Percentiles rank a stretch among this genome's conserved stretches.
Evolutionary conservation across 35 echinoderm and acorn worm genomes (phyloP).

Genomic region (Eucidaris tribuloides): DNA sequence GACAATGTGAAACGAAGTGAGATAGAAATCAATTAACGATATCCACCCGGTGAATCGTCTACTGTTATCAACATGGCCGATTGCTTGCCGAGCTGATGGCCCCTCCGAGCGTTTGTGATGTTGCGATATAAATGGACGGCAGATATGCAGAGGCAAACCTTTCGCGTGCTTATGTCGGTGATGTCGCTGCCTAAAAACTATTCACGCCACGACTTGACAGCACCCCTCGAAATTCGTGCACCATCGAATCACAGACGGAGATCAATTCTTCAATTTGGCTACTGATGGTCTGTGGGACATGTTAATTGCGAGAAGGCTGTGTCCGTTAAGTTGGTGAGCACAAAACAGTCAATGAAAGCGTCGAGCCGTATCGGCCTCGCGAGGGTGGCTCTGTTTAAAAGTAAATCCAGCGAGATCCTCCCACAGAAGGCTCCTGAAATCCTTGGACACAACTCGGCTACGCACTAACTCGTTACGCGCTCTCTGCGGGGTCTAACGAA

Average conservation of each 20-base stretch:
- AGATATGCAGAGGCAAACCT: constrained; percentile 49
- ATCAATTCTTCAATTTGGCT: constrained; percentile 85
- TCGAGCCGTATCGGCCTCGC: constrained; percentile 37
- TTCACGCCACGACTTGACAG: constrained; percentile 84
- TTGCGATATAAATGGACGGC: constrained; percentile 84
- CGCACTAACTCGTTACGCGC: constrained; percentile 89
- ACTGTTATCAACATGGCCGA: constrained; percentile 92
- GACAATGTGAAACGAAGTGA: constrained; percentile 72
- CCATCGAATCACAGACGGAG: constrained; percentile 37
- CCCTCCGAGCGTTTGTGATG: constrained; percentile 90
- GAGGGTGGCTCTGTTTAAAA: constrained; percentile 14
- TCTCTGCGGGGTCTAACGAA: constrained; percentile 59
- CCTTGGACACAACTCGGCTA: constrained; percentile 84
- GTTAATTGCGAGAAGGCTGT: constrained; percentile 76
- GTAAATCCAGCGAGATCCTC: constrained; percentile 42
- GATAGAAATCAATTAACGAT: constrained; percentile 52
- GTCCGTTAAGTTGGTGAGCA: constrained; percentile 72
- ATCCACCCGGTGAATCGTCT: constrained; percentile 70
- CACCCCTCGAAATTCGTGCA: constrained; percentile 77
- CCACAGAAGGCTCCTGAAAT: constrained; percentile 54
- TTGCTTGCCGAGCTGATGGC: constrained; percentile 73
- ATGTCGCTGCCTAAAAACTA: constrained; percentile 69
- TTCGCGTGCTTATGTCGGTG: constrained; percentile 50
- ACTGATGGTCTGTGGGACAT: constrained; percentile 96
- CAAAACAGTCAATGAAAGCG: constrained; percentile 44